These are phyloP conservation scores for Gobio occitaniae DNA, from an alignment of 2,797 vertebrate genomes.

Conservation along the genomic window DNA sequence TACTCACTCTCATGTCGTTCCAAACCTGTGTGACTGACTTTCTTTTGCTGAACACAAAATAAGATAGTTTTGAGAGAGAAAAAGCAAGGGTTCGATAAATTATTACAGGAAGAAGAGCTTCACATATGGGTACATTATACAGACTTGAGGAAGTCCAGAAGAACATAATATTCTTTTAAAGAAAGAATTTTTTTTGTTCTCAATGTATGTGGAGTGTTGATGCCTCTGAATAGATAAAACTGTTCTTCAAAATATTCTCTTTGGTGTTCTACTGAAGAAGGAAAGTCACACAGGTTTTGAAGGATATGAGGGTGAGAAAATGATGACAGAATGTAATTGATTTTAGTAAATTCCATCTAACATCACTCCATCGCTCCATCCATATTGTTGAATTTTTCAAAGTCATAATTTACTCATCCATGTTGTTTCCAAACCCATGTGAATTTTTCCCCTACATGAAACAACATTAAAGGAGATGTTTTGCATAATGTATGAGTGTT, in stretches of 20 bases:
- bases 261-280: not conserved
- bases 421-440: not conserved
- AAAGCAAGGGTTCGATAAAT: not conserved
- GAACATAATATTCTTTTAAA: not conserved
- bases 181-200: not conserved
- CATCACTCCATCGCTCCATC: not conserved
- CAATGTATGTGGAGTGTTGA: not conserved
- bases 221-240: not conserved
- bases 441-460: not conserved
- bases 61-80: no score
- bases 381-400: not conserved
- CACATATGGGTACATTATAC: not conserved
- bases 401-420: not conserved
- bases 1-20: not conserved
- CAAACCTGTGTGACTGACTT: not conserved
- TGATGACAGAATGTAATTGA: not conserved
- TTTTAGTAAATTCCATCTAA: not conserved
- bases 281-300: not conserved
- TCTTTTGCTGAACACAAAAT: not conserved
- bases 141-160: not conserved
- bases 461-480: not conserved
- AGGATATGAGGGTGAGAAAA: not conserved
- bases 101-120: not conserved
- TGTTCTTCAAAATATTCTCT: not conserved
- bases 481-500: not conserved